Evolutionary conservation across 1,140 invertebrate genomes (phyloP), one percentile per base, ranked within the genome.

Genomic region (Drosophila ohnishii): DNA sequence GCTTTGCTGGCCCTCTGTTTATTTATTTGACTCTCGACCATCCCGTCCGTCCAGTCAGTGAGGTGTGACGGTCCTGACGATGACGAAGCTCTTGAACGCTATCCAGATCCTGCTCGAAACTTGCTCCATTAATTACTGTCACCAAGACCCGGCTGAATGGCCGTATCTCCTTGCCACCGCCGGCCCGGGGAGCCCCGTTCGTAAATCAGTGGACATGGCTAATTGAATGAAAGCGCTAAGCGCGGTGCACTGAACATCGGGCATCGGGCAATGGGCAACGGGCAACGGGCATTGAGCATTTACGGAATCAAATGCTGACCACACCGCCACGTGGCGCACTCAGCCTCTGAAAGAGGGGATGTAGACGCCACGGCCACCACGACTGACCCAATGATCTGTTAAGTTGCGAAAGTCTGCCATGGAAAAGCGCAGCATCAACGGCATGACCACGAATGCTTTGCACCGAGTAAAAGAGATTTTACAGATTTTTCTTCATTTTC

Each of bases 311-410:
- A 65, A 53, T 65, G 47, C 47, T 69, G 65, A 69, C 61, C 64
- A 67, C 64, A 69, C 19, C 3, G 50, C 64, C 67, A 70, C 65
- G 48, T 71, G 67, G 35, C 50, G 14, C 35, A 71, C 51, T 59
- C 22, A n/a, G 44, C 11, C 37, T 13, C 13, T 57, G 22, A 13
- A 57, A 19, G 28, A 14, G 42, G 39, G 32, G n/a, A 11, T 6
- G 14, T 22, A 5, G 10, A 28, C 28, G 14, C 61, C n/a, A 39
- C n/a, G 3, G 34, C 48, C 40, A 45, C 50, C 9, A 19, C 16
- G 34, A 47, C 55, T 75, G 65, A 78, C 75, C 69, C 75, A 71
- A 78, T 78, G 66, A 64, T 72, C 75, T 78, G 75, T 78, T 78
- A 71, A 78, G 65, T 78, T 60, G 59, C 58, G 14, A 58, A 69